Percentiles rank a stretch among this genome's conserved stretches.
These are phyloP conservation scores for Mesocentrotus franciscanus DNA, from an alignment of 53 echinoderm and acorn worm species.

Conservation along the genomic window DNA sequence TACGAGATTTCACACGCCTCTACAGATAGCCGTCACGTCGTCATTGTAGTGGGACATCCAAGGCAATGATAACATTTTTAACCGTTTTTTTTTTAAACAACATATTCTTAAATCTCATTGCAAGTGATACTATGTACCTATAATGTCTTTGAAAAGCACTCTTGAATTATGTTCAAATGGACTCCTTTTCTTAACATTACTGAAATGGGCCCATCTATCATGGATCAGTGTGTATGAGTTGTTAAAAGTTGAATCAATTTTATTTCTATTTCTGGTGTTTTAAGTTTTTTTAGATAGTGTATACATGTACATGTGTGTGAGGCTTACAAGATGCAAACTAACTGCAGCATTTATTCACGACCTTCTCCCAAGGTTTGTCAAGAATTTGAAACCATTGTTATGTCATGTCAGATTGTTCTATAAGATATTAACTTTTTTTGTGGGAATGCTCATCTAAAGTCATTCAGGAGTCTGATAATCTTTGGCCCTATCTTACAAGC, in stretches of 20 bases:
- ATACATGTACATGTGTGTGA: background rate
- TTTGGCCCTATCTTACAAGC: too few species aligned
- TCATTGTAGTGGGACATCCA: background rate
- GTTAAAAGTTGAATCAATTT: background rate
- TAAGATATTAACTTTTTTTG: too few species aligned
- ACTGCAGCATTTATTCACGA: background rate
- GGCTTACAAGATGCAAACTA: background rate
- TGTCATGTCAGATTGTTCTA: too few species aligned
- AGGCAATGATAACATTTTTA: background rate
- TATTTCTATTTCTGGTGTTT: background rate
- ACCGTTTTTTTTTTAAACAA: background rate
- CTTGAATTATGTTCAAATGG: background rate
- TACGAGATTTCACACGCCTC: constrained; percentile 93
- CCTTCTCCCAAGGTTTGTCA: too few species aligned
- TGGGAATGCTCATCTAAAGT: too few species aligned
- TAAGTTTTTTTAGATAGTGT: background rate
- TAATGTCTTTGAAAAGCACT: background rate
- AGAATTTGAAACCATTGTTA: too few species aligned
- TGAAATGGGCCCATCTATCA: background rate
- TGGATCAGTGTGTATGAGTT: background rate
- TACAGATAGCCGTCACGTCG: constrained; percentile 75
- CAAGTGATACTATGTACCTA: background rate
- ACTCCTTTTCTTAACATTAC: background rate
- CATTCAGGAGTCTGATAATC: too few species aligned
- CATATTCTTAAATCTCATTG: background rate